A percentile compares a stretch with the other conserved stretches of the same genome.
Conservation (phyloP, 1,140 invertebrate species). For the Adelges cooleyi region DNA sequence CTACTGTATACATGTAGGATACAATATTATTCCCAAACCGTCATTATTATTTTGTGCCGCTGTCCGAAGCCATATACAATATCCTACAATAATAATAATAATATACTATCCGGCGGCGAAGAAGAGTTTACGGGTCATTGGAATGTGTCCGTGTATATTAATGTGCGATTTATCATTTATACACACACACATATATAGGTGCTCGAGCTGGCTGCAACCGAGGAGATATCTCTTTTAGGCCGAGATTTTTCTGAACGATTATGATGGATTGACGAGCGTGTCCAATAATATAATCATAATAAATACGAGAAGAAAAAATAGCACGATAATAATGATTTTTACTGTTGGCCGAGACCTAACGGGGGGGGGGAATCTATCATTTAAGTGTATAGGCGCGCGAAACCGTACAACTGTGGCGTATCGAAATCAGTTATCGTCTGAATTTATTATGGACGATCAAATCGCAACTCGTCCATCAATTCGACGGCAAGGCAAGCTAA, state of each 20-base stretch:
- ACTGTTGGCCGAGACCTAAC: no score
- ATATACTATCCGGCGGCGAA: no score
- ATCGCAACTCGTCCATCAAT: not conserved
- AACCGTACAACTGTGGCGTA: no score
- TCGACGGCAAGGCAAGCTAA: not conserved
- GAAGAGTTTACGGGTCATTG: constrained; percentile 8
- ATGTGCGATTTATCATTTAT: constrained; percentile 17
- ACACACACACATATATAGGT: not conserved
- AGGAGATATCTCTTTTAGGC: constrained; percentile 8
- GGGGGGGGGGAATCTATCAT: no score
- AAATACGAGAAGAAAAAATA: not conserved
- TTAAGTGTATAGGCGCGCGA: no score
- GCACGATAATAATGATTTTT: no score
- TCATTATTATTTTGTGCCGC: constrained; percentile 7
- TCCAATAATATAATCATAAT: not conserved
- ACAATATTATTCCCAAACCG: not conserved
- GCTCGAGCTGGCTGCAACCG: no score
- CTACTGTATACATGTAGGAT: not conserved
- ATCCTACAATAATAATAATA: no score
- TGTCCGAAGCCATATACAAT: no score
- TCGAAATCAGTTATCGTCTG: no score
- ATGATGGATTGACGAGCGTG: not conserved
- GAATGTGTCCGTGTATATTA: constrained; percentile 20
- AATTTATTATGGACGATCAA: not conserved
- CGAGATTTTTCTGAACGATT: not conserved